Evolutionary conservation across 37 sponge, comb jelly and placozoan species (phyloP).

Genomic region (Dysidea cf. avara): DNA sequence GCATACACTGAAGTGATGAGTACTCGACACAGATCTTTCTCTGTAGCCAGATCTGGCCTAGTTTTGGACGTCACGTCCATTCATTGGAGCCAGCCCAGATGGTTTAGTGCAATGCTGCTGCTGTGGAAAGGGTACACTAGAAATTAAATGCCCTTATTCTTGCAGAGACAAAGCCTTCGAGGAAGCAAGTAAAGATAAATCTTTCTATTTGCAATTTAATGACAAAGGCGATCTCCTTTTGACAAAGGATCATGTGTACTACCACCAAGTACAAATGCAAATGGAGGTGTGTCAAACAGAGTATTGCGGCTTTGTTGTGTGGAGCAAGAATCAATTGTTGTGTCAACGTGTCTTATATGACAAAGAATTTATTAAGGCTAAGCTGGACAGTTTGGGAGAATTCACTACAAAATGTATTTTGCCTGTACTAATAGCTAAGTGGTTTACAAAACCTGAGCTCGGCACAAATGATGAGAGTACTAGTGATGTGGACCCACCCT

Average conservation of each 20-base stretch:
- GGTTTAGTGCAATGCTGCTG: constrained; percentile 25
- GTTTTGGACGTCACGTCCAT: constrained; percentile 19
- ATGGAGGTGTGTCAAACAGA: constrained; percentile 30
- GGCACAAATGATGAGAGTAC: too few species aligned
- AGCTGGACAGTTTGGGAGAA: neutral
- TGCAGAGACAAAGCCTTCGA: constrained; percentile 13
- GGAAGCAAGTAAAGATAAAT: constrained; percentile 4
- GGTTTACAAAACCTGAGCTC: too few species aligned
- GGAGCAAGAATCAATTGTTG: constrained; percentile 17
- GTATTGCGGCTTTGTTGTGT: constrained; percentile 49
- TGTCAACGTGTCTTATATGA: constrained; percentile 6
- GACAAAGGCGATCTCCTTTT: constrained; percentile 13
- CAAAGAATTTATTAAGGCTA: constrained; percentile 9
- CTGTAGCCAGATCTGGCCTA: constrained; percentile 22
- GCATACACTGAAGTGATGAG: constrained; percentile 5
- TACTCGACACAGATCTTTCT: constrained; percentile 15
- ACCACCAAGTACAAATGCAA: constrained; percentile 66
- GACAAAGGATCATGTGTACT: constrained; percentile 42
- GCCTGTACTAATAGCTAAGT: constrained; percentile 38
- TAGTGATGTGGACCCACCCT: neutral
- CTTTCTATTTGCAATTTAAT: constrained; percentile 22
- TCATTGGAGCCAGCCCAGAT: constrained; percentile 36
- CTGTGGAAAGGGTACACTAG: constrained; percentile 38
- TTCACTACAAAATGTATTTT: constrained; percentile 16
- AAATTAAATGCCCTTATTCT: constrained; percentile 30